A percentile compares a stretch with the other conserved stretches of the same genome.
Conservation (phyloP, 2,797 vertebrate species). For the Sandelia bainsii region DNA sequence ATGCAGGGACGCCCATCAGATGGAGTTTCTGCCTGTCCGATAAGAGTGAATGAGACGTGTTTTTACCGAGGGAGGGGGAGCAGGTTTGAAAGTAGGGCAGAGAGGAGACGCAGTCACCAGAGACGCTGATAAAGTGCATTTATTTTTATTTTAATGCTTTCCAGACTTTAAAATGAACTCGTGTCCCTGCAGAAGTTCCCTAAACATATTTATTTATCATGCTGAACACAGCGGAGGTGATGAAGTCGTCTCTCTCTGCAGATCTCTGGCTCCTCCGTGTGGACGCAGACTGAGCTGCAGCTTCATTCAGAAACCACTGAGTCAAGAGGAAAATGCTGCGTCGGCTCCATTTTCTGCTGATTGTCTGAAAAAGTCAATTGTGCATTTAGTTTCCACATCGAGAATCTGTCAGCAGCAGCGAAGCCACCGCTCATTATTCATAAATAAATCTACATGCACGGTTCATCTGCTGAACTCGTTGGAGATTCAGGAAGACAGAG, state of each 20-base stretch:
- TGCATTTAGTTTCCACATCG: constrained; percentile 18
- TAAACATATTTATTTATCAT: not conserved
- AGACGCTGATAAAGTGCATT: not conserved
- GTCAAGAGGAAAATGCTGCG: not conserved
- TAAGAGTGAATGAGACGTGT: not conserved
- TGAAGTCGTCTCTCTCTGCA: not conserved
- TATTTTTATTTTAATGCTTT: not conserved
- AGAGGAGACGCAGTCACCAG: not conserved
- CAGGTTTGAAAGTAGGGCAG: not conserved
- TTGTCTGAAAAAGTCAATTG: constrained; percentile 10
- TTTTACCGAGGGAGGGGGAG: not conserved
- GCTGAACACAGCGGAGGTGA: not conserved
- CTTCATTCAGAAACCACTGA: not conserved
- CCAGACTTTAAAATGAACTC: not conserved
- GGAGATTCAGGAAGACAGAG: not conserved
- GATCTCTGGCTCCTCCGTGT: constrained; percentile 64
- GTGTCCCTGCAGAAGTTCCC: not conserved
- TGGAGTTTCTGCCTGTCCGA: not conserved
- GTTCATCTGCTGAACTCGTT: not conserved
- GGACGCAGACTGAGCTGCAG: constrained; percentile 36
- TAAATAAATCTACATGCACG: constrained; percentile 1
- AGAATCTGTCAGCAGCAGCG: constrained; percentile 30
- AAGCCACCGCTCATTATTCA: constrained; percentile 14
- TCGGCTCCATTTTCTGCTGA: constrained; percentile 55
- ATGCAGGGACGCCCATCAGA: not conserved